Conservation (phyloP, 2,888 invertebrate species). For the Nyleta sp. region DNA sequence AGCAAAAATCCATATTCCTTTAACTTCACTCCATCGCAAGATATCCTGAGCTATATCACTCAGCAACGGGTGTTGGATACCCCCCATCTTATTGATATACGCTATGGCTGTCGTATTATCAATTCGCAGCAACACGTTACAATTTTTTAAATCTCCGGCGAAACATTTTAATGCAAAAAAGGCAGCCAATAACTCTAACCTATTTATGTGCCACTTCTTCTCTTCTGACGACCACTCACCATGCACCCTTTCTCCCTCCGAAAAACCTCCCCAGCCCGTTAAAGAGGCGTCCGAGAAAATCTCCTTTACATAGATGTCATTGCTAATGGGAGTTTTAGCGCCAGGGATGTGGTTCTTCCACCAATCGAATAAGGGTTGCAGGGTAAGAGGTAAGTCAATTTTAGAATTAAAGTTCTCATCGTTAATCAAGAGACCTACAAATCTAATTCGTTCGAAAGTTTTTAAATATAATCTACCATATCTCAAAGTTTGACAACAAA, state of each 20-base stretch:
- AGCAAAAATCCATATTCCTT: conserved; percentile 7
- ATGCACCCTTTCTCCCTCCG: neutral
- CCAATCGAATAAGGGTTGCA: neutral
- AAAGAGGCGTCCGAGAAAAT: neutral
- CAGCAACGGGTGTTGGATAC: neutral
- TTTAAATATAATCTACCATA: neutral
- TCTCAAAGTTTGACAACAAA: neutral
- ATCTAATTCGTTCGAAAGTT: neutral
- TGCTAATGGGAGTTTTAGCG: neutral
- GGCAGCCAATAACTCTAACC: conserved; percentile 9
- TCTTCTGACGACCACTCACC: neutral
- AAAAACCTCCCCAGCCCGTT: neutral
- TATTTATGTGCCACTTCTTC: neutral
- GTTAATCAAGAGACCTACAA: neutral
- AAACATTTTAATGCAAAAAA: conserved; percentile 26
- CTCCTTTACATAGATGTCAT: neutral
- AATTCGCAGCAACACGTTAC: conserved; percentile 2
- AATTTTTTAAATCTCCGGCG: neutral
- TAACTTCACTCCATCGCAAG: conserved; percentile 12
- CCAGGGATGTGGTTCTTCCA: neutral
- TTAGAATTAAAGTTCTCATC: neutral
- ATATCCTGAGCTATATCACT: neutral
- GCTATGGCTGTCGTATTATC: conserved; percentile 24
- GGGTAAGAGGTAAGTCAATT: neutral
- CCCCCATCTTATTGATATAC: neutral